Evolutionary conservation across 2,888 invertebrate genomes (phyloP), one percentile per base, ranked within the genome.

Genomic region (Cordylochernes scorpioides): DNA sequence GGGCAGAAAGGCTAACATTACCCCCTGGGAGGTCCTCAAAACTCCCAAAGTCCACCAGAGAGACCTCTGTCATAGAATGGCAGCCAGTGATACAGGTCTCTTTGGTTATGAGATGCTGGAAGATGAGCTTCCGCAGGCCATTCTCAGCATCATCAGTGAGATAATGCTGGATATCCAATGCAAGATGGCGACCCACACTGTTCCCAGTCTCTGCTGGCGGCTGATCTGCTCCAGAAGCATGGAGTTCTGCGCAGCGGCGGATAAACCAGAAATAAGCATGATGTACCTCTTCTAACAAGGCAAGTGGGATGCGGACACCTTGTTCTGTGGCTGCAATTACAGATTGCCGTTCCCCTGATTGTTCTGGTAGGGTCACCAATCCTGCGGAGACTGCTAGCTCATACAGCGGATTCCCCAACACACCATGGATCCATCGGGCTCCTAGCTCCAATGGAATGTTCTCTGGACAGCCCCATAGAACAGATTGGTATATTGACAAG

Each of bases 71-170:
- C 74, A 86, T 78, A 44, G 62, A 69, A 57, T 77, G 68, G 57
- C 82, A 82, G 42, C 86, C 86, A 35, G 75, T 74, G 50, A 88
- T 86, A 54, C 82, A 82, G 22, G 82, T 78, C 59, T 88, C 86
- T 35, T 84, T 63, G 58, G 77, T 75, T 26, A 84, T 57, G 38
- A 86, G 61, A 54, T 86, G 84, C 49, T 80, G 71, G 50, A 86
- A 84, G 44, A 88, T 67, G 44, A 78, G 60, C 49, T 71, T 65
- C 36, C 77, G 64, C 39, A 78, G 53, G 47, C 64, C 66, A 44
- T 70, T 65, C 42, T 82, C 75, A 42, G 71, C 68, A n/a, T 45
- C 47, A 29, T 68, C 64, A 15, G 33, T 31, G 3, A 42, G 25
- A 27, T 40, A 42, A 14, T 34, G 30, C 18, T 71, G 65, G 30